A percentile compares a stretch with the other conserved stretches of the same genome.
Evolutionary conservation across 2,888 invertebrate species (phyloP).

Genomic region (Nesidiocoris tenuis): DNA sequence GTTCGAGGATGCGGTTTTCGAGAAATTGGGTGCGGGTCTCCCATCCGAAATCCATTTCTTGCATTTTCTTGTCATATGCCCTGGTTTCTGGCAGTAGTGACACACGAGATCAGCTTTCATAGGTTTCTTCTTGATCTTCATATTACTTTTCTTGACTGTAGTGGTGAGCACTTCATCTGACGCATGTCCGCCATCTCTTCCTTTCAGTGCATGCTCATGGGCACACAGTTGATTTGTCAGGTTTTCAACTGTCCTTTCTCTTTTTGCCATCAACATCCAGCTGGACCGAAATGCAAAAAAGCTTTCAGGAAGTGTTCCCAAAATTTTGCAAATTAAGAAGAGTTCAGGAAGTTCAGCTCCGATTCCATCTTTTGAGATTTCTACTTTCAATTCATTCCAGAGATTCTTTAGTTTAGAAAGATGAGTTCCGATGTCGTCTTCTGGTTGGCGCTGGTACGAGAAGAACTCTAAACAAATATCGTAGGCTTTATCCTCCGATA

Average conservation of each 20-base stretch:
- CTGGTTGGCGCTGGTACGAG: slow-evolving; percentile 28
- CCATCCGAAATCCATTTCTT: no score
- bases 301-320: slow-evolving; percentile 3
- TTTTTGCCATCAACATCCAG: slow-evolving; percentile 6
- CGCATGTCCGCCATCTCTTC: background rate
- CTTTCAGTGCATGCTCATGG: background rate
- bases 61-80: no score
- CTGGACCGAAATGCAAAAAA: slow-evolving; percentile 20
- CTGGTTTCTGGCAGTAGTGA: no score
- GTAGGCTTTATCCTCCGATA: slow-evolving; percentile 47
- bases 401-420: slow-evolving; percentile 25
- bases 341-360: background rate
- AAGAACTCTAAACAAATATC: slow-evolving; percentile 49
- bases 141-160: background rate
- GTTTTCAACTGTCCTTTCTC: slow-evolving; percentile 22
- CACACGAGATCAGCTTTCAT: no score
- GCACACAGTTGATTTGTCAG: no score
- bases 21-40: no score
- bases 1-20: no score
- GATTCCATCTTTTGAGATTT: slow-evolving; percentile 1
- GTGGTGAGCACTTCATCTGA: background rate
- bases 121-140: no score
- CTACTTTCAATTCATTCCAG: slow-evolving; percentile 2
- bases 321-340: no score
- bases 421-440: slow-evolving; percentile 45